Percentiles rank a stretch among this genome's conserved stretches.
Conservation (phyloP, 2,888 invertebrate genomes). For the Ditula angustiorana region DNA sequence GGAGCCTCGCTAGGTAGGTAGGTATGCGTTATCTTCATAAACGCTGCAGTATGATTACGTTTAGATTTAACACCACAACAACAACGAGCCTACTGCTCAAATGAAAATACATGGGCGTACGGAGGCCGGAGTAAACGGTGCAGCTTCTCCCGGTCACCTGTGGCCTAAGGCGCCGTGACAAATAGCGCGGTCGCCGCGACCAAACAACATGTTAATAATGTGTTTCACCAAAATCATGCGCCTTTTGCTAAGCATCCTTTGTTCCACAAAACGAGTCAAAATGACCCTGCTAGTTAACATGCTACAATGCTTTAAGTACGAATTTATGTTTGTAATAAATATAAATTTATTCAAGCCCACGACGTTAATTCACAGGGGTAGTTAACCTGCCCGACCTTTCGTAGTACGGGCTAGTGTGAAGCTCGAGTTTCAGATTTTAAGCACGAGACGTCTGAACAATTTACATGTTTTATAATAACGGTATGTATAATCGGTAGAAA, state of each 20-base stretch:
- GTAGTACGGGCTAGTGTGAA: slow-evolving; percentile 10
- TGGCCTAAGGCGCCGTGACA: slow-evolving; percentile 28
- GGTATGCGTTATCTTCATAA: neutral
- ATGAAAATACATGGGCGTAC: slow-evolving; percentile 24
- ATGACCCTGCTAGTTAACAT: slow-evolving; percentile 39
- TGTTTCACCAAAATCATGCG: slow-evolving; percentile 15
- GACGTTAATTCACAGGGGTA: slow-evolving; percentile 38
- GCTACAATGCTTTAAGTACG: slow-evolving; percentile 38
- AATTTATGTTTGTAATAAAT: slow-evolving; percentile 40
- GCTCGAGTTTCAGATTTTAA: slow-evolving; percentile 31
- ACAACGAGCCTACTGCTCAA: slow-evolving; percentile 12
- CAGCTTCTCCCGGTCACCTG: slow-evolving; percentile 29
- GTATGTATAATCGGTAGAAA: no score
- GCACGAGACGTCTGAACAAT: slow-evolving; percentile 29
- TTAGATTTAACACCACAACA: slow-evolving; percentile 1
- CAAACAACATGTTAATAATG: slow-evolving; percentile 40
- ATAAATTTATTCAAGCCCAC: slow-evolving; percentile 40
- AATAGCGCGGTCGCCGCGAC: slow-evolving; percentile 28
- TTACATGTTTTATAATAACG: slow-evolving; percentile 23
- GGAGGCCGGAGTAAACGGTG: slow-evolving; percentile 5
- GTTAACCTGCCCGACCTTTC: slow-evolving; percentile 36
- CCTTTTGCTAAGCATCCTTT: slow-evolving; percentile 31
- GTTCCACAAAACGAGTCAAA: slow-evolving; percentile 30
- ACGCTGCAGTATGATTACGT: slow-evolving; percentile 5
- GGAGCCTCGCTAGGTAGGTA: neutral